Conservation (phyloP, 2,113 vertebrate genomes). For the Phrynosoma blainvillii region DNA sequence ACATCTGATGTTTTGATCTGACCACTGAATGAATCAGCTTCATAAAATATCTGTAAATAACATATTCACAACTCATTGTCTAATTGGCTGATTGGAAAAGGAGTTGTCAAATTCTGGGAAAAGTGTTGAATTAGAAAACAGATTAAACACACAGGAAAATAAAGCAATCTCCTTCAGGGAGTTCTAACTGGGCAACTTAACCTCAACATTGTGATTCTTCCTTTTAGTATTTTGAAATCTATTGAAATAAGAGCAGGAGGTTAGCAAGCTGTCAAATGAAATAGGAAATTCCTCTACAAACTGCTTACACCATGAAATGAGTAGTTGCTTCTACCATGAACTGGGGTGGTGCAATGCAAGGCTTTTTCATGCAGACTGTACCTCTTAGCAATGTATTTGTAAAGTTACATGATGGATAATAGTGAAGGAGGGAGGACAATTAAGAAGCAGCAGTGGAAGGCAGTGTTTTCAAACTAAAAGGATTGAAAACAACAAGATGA, state of each 20-base stretch:
- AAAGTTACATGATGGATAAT: conserved; percentile 54
- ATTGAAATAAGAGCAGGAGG: conserved; percentile 14
- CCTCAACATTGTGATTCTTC: conserved; percentile 37
- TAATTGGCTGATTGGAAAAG: conserved; percentile 27
- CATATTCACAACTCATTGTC: conserved; percentile 23
- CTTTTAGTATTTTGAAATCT: conserved; percentile 46
- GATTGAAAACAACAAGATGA: background rate
- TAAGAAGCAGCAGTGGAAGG: background rate
- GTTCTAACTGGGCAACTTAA: conserved; percentile 27
- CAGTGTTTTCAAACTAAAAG: background rate
- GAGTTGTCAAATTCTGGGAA: background rate
- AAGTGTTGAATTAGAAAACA: background rate
- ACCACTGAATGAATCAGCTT: conserved; percentile 35
- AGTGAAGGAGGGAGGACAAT: conserved; percentile 28
- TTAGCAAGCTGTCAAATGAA: conserved; percentile 52
- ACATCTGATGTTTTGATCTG: conserved; percentile 1
- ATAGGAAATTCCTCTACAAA: conserved; percentile 48
- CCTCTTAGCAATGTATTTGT: conserved; percentile 57
- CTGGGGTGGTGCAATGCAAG: conserved; percentile 11
- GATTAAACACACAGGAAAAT: conserved; percentile 52
- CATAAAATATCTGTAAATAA: conserved; percentile 16
- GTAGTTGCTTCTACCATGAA: conserved; percentile 55
- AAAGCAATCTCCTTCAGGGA: conserved; percentile 52
- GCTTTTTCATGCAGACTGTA: conserved; percentile 30
- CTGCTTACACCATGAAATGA: conserved; percentile 44